Evolutionary conservation across 1,140 invertebrate species (phyloP), one percentile per base, ranked within the genome.

Genomic region (Euglossa dilemma): DNA sequence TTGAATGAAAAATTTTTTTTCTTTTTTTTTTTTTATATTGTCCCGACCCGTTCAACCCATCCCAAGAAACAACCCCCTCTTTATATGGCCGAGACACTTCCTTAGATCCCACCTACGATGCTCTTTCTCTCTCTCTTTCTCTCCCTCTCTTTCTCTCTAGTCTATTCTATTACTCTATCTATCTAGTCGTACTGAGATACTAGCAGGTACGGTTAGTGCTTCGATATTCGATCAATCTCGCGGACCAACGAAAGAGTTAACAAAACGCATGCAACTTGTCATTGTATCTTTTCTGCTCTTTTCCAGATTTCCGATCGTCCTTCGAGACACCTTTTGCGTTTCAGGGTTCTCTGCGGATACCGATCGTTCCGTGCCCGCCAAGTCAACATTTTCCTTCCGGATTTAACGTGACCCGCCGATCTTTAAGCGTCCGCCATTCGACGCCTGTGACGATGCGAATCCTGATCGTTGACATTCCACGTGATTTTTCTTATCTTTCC

Each of bases 41-140:
- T 57, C 54, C 71, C 71, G 36, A 73, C 71, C 71, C 52, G 12
- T 11, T 79, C 59, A 25, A 79, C 28, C 74, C 77, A 14, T 28
- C 56, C 77, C 77, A 14, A 61, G 47, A 75, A 47, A 75, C 6
- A 52, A 77, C 52, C 82, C 57, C 75, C 52, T 73, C 64, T 70
- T 82, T 57, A 63, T 72, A 64, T 77, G 64, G 80, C 63, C 80
- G 85, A 83, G 87, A 87, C 92, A 52, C 20, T 93, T 94, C 93
- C 92, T 92, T 93, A 93, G 93, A 93, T 94, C 93, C 93, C 93
- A 94, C 93, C 94, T 94, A 94, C 92, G 93, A 94, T 94, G 92
- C 90, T 93, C 91, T 92, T 36, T 73, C 36, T 56, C 56, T 73
- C 71, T 59, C 56, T 73, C 54, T 57, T 36, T 45, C 54, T 73